These are phyloP conservation scores for Petrophora chlorosata DNA, from an alignment of 2,888 invertebrate genomes.

Conservation along the genomic window DNA sequence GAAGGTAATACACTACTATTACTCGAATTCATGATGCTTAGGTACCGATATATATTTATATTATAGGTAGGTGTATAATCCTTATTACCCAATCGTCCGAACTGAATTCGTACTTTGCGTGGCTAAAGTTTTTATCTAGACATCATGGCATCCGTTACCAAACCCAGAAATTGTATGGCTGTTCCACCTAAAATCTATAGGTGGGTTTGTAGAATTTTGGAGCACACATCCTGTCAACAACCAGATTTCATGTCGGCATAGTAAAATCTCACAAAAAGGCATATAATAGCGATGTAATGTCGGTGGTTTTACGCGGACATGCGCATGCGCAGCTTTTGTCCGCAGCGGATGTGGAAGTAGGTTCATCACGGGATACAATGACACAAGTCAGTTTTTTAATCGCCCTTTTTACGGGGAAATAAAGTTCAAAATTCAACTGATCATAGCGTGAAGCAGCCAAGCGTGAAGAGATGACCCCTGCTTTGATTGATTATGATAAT, in stretches of 20 bases:
- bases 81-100: too few species aligned
- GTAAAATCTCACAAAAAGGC: conserved; percentile 67
- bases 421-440: conserved; percentile 14
- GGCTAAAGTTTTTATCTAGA: neutral
- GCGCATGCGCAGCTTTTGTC: conserved; percentile 37
- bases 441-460: conserved; percentile 15
- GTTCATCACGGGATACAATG: conserved; percentile 18
- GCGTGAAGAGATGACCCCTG: conserved; percentile 34
- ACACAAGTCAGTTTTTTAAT: conserved; percentile 1
- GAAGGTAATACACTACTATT: too few species aligned
- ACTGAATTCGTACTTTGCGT: too few species aligned
- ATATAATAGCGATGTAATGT: conserved; percentile 70
- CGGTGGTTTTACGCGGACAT: conserved; percentile 58
- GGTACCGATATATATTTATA: too few species aligned
- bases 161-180: too few species aligned
- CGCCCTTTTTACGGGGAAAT: conserved; percentile 10
- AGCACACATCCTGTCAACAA: conserved; percentile 53
- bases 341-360: conserved; percentile 37
- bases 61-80: too few species aligned
- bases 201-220: conserved; percentile 35
- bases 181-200: conserved; percentile 6
- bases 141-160: neutral
- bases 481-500: conserved; percentile 32
- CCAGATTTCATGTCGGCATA: conserved; percentile 50
- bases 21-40: too few species aligned